Percentiles rank a stretch among this genome's conserved stretches.
Conservation (phyloP, 2,888 invertebrate genomes). For the Eupithecia abbreviata region DNA sequence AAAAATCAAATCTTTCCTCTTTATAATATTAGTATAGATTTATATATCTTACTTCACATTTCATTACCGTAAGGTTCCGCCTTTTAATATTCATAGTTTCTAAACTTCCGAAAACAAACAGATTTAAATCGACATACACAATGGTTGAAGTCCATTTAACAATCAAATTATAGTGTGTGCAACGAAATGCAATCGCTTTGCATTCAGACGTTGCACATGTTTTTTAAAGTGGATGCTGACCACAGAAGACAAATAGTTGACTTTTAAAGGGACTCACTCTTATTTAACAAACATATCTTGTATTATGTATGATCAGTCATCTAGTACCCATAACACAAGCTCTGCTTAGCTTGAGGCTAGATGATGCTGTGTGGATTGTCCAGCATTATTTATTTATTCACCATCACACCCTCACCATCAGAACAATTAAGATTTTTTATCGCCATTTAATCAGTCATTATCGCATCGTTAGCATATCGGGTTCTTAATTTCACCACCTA, state of each 20-base stretch:
- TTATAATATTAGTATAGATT: too few relatives aligned
- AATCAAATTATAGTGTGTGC: slow-evolving; percentile 31
- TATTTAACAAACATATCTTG: background rate
- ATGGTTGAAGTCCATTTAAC: slow-evolving; percentile 36
- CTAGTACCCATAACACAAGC: too few relatives aligned
- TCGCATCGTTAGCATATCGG: background rate
- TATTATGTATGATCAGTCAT: too few relatives aligned
- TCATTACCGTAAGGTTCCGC: background rate
- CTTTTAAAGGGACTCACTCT: slow-evolving; percentile 3
- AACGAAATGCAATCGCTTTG: slow-evolving; percentile 33
- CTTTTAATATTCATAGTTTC: slow-evolving; percentile 18
- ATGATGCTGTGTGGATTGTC: too few relatives aligned
- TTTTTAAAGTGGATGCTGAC: slow-evolving; percentile 26
- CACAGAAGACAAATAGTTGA: slow-evolving; percentile 16
- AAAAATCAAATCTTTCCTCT: too few relatives aligned
- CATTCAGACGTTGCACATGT: slow-evolving; percentile 33
- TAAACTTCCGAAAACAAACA: slow-evolving; percentile 26
- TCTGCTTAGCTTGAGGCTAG: too few relatives aligned
- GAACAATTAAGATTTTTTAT: background rate
- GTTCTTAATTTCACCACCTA: background rate
- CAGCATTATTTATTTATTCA: too few relatives aligned
- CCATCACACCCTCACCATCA: too few relatives aligned
- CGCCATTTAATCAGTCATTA: background rate
- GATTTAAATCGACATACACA: slow-evolving; percentile 32
- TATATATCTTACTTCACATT: background rate